These are phyloP conservation scores for Apamea sordens DNA, from an alignment of 2,888 invertebrate species.

Conservation along the genomic window DNA sequence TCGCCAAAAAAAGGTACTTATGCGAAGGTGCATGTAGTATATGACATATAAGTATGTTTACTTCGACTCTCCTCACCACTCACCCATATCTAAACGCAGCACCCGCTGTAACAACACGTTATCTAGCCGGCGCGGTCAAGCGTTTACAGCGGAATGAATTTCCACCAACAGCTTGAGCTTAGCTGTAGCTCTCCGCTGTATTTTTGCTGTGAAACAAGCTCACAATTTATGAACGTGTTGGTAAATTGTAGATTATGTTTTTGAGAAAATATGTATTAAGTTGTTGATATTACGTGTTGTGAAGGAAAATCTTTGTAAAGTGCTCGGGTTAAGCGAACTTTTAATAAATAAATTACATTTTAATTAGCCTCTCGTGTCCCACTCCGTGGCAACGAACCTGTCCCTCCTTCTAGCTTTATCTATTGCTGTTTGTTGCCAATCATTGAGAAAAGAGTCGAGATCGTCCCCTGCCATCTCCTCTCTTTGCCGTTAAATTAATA, in stretches of 20 bases:
- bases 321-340: no score
- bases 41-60: not conserved
- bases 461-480: not conserved
- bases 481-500: not conserved
- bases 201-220: constrained; percentile 54
- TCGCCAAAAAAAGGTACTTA: not conserved
- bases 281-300: not conserved
- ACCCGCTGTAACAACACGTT: constrained; percentile 81
- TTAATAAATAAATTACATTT: not conserved
- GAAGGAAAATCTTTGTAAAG: not conserved
- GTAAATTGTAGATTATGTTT: constrained; percentile 36
- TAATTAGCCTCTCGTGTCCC: not conserved
- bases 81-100: constrained; percentile 64
- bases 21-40: not conserved
- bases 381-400: not conserved
- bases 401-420: not conserved
- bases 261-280: not conserved
- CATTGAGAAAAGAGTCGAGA: not conserved
- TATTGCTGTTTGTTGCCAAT: not conserved
- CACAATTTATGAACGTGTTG: constrained; percentile 29
- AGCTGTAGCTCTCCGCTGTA: constrained; percentile 33
- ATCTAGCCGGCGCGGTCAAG: constrained; percentile 82
- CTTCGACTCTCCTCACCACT: not conserved
- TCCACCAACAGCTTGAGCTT: constrained; percentile 69
- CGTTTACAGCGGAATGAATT: constrained; percentile 80